Conservation (phyloP, 2,113 vertebrate species). For the Rhegmatorhina hoffmannsi region DNA sequence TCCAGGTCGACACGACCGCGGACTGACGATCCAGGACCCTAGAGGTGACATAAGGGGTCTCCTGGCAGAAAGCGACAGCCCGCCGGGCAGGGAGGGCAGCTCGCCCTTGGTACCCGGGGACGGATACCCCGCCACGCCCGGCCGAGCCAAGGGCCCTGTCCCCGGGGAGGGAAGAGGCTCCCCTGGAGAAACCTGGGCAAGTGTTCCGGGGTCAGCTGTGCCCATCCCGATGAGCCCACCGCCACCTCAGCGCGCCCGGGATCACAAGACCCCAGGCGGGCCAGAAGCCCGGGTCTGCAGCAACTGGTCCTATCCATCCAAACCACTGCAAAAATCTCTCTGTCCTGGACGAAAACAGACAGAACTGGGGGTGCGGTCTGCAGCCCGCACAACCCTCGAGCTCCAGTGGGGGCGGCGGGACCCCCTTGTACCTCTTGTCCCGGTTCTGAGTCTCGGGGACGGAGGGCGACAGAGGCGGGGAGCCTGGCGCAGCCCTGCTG, state of each 20-base stretch:
- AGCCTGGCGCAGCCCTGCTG: background rate
- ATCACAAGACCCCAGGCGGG: background rate
- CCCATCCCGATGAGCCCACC: background rate
- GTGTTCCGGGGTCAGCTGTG: background rate
- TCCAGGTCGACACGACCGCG: background rate
- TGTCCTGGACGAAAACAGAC: background rate
- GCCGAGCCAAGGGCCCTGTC: background rate
- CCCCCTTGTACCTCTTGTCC: background rate
- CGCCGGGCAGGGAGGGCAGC: background rate
- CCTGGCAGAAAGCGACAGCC: background rate
- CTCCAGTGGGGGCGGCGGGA: background rate
- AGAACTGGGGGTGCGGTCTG: background rate
- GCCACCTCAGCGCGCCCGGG: background rate
- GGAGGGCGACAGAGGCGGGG: background rate
- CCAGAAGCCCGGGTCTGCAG: background rate
- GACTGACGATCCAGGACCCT: background rate
- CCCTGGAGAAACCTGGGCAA: background rate
- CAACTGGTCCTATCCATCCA: background rate
- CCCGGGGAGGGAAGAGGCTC: background rate
- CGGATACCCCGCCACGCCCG: accelerated
- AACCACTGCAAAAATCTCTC: background rate
- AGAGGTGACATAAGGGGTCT: background rate
- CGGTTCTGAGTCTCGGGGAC: background rate
- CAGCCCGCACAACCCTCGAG: background rate
- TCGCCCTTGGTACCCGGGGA: background rate